Evolutionary conservation across 1,140 invertebrate genomes (phyloP).

Genomic region (Pollicipes pollicipes): DNA sequence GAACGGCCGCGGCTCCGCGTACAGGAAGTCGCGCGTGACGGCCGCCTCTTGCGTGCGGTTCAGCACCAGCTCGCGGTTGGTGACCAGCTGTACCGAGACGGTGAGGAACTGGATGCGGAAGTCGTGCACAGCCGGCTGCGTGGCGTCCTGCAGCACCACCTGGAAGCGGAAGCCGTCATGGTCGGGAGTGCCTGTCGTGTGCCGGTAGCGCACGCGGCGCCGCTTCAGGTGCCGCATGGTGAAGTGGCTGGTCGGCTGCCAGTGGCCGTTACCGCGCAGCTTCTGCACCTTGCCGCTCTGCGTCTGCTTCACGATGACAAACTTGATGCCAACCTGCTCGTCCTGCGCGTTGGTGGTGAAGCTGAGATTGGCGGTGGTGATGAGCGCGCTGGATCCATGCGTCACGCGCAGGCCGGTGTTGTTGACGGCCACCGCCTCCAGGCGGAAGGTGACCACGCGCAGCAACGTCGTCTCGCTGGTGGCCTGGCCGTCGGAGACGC

Average conservation of each 20-base stretch:
- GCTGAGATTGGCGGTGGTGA: constrained; percentile 62
- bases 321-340: constrained; percentile 45
- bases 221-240: constrained; percentile 54
- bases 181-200: constrained; percentile 44
- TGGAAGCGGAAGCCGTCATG: constrained; percentile 70
- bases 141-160: constrained; percentile 41
- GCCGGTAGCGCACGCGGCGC: constrained; percentile 51
- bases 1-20: constrained; percentile 53
- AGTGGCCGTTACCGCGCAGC: constrained; percentile 28
- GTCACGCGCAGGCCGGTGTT: constrained; percentile 41
- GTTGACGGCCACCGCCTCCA: constrained; percentile 33
- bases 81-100: constrained; percentile 36
- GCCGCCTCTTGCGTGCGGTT: constrained; percentile 43
- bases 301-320: constrained; percentile 28
- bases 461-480: constrained; percentile 47
- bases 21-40: constrained; percentile 40
- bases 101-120: constrained; percentile 68
- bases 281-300: constrained; percentile 29
- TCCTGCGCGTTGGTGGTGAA: constrained; percentile 69
- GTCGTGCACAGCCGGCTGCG: constrained; percentile 45
- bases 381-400: constrained; percentile 53
- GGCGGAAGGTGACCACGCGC: constrained; percentile 51
- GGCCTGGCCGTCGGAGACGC: constrained; percentile 66
- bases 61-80: constrained; percentile 35
- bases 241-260: constrained; percentile 60